Base-by-base conservation (phyloP, 1,140 invertebrate species). In the Drosophila bocki region DNA sequence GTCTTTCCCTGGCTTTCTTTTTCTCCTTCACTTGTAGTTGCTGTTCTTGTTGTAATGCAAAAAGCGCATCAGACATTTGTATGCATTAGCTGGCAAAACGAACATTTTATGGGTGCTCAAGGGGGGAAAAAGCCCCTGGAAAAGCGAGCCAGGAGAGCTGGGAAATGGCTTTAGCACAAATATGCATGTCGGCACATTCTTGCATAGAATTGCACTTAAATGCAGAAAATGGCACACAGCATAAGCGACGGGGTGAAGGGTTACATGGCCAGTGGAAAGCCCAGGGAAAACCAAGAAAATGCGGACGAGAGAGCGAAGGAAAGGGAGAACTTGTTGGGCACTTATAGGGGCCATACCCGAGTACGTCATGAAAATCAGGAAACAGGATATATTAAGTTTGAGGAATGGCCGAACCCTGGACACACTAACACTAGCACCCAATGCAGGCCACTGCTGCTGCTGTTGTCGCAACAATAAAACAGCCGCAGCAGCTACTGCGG, bases 341-440 rank as follows among this genome's bases (percentile, higher is more conserved):
- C 77, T 80, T 88, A 74, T 63, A 63, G 80, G 63, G 67, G 72
- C 81, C 76, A 74, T 78, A 59, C 78, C 68, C 69, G 84, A 85
- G 82, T 81, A 88, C 81, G 85, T 82, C 85, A 88, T 90, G 85
- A 88, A 90, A 88, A 90, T 88, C 85, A 90, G 85, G 85, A 88
- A 88, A 88, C 85, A 88, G 85, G 85, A 88, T 88, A 90, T 88
- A 88, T 88, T 88, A 88, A 85, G 85, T 88, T 90, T 88, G 85
- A 88, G 80, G 84, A 84, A 87, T 87, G 85, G 84, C 33, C 69
- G 64, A 60, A 33, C 44, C 44, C 75, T 75, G 74, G 78, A 64
- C 82, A 79, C 70, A 82, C 53, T 44, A 62, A n/a, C 53, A 39
- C 53, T 26, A 56, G 7, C 53, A 26, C 35, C 53, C 19, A 39